phyloP scores from a whole-genome alignment of 1,140 invertebrate species.

The Sipha flava region DNA sequence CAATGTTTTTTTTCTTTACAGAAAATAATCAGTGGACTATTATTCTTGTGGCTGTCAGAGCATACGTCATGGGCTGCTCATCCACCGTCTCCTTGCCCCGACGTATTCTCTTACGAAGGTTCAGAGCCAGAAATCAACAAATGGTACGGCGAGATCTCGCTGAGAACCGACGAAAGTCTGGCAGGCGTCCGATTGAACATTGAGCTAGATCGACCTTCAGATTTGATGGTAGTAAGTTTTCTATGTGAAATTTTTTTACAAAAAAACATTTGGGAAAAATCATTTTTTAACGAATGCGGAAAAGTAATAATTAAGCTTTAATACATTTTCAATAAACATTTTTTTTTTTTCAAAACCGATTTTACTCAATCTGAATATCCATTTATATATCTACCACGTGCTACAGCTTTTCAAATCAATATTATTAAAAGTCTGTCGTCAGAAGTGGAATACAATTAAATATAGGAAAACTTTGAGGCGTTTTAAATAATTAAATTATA shows the following conservation, averaged over 20 bases:
- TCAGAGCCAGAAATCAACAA: slow-evolving; percentile 35
- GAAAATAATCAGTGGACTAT: neutral
- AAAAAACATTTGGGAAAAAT: too few relatives aligned
- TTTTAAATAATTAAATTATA: too few relatives aligned
- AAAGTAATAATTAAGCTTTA: too few relatives aligned
- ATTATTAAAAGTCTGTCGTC: too few relatives aligned
- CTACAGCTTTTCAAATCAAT: too few relatives aligned
- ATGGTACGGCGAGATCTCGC: slow-evolving; percentile 38
- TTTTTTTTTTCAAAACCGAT: too few relatives aligned
- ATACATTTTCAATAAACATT: too few relatives aligned
- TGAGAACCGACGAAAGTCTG: slow-evolving; percentile 36
- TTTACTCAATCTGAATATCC: too few relatives aligned
- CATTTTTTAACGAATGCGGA: too few relatives aligned
- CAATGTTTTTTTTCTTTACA: neutral
- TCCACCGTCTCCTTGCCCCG: slow-evolving; percentile 37
- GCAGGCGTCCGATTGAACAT: slow-evolving; percentile 38
- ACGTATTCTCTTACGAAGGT: slow-evolving; percentile 39
- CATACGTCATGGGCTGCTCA: neutral
- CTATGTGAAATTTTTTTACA: neutral
- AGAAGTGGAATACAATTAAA: too few relatives aligned
- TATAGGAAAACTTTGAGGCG: too few relatives aligned
- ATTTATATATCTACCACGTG: too few relatives aligned
- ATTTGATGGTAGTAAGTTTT: slow-evolving; percentile 38
- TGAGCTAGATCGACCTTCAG: slow-evolving; percentile 35
- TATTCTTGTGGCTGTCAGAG: neutral